Evolutionary conservation across 2,888 invertebrate genomes (phyloP).

Genomic region (Mechanitis mazaeus): DNA sequence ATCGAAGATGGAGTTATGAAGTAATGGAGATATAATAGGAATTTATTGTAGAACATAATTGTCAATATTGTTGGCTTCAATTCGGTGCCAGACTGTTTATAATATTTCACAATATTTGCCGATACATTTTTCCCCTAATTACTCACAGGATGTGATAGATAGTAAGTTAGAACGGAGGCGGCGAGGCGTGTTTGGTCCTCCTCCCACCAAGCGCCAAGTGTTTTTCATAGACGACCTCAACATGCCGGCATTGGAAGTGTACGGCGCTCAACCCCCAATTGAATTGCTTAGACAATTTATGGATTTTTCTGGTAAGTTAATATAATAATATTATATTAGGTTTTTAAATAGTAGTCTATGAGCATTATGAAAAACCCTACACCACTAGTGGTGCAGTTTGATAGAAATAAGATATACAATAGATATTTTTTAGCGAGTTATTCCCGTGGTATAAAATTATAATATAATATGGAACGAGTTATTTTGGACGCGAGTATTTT

Average conservation of each 20-base stretch:
- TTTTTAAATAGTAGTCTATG: background rate
- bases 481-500: no score
- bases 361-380: no score
- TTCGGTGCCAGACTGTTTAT: no score
- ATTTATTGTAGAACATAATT: no score
- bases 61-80: no score
- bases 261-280: conserved; percentile 93
- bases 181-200: conserved; percentile 90
- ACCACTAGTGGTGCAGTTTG: no score
- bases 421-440: background rate
- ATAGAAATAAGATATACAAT: no score
- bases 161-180: conserved; percentile 85
- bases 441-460: background rate
- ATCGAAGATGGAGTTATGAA: no score
- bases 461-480: background rate
- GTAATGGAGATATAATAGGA: no score
- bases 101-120: no score
- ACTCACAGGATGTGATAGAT: conserved; percentile 80
- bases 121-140: no score
- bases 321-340: background rate
- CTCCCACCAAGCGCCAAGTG: conserved; percentile 85
- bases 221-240: conserved; percentile 95
- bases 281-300: conserved; percentile 91
- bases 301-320: conserved; percentile 81
- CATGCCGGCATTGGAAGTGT: conserved; percentile 92